These are phyloP conservation scores for Lysandra coridon DNA, from an alignment of 2,888 invertebrate genomes.

Conservation along the genomic window DNA sequence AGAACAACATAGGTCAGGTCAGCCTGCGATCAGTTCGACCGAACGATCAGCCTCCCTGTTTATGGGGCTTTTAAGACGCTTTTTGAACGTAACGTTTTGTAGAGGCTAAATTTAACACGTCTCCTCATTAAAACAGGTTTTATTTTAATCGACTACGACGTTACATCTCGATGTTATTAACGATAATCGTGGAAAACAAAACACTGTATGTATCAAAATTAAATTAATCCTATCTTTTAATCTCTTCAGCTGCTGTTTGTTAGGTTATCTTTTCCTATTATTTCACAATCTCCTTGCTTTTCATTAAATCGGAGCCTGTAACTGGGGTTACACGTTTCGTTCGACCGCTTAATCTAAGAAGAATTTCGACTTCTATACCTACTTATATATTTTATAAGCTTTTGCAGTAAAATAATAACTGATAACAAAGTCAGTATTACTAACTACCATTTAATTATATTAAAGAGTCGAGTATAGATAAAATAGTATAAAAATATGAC, in stretches of 20 bases:
- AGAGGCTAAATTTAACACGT: conserved; percentile 5
- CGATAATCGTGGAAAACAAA: conserved; percentile 8
- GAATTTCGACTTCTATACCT: background rate
- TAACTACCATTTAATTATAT: too few species aligned
- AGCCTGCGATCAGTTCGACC: too few species aligned
- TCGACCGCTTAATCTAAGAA: background rate
- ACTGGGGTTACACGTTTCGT: background rate
- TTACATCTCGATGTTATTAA: background rate
- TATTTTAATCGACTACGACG: conserved; percentile 7
- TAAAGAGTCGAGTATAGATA: too few species aligned
- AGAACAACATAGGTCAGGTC: too few species aligned
- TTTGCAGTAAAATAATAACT: too few species aligned
- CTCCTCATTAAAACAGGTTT: background rate
- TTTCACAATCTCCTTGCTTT: conserved; percentile 14
- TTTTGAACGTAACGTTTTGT: background rate
- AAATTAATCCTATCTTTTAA: conserved; percentile 25
- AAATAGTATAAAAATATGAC: too few species aligned
- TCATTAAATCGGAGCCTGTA: conserved; percentile 11
- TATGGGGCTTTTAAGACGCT: background rate
- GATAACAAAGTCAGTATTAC: too few species aligned
- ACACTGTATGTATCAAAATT: conserved; percentile 8
- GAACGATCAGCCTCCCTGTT: too few species aligned
- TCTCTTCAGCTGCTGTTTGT: conserved; percentile 4
- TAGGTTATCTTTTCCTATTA: background rate
- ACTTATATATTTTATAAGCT: too few species aligned